Base-by-base conservation (phyloP, 2,797 vertebrate species). In the Ptychobarbus kaznakovi region DNA sequence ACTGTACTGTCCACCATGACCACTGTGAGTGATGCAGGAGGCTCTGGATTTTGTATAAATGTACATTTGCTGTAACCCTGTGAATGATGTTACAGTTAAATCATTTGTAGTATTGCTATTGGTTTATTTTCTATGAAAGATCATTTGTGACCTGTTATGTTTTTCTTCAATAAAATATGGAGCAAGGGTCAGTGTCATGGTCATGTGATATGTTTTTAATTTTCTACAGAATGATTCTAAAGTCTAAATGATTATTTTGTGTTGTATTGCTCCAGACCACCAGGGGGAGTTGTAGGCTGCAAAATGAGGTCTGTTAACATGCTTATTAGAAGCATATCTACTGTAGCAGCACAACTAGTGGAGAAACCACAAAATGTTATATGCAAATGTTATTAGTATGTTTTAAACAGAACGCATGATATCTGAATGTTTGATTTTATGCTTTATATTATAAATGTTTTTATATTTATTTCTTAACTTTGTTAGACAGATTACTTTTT, bases 71-170 rank as follows among this genome's bases (percentile, higher is more conserved):
- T 90, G 89, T 90, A 87, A 89, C 91, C 90, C 84, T 93, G 93
- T 94, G 90, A 92, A 94, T 88, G 87, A 92, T 89, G 91, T 92
- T 90, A 90, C 72, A 46, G 88, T 91, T 90, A 35, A 91, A 90
- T 88, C 90, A 93, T 93, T 93, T 94, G 90, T 93, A 91, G 92
- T 94, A 92, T 90, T 92, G 91, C 93, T 89, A 90, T 89, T 90
- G 85, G 86, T 93, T 93, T 93, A 92, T 93, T 94, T 94, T 94
- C 89, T 92, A 93, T 90, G 90, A 89, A 83, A 86, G 82, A 86
- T 87, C 83, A 82, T 35, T 82, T 88, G 74, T 63, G 81, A 88
- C 90, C 87, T 86, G 80, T 89, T 85, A 85, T 66, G 86, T 85
- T 85, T 91, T 88, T 92, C 88, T 89, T 92, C 77, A 92, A 88